These are phyloP conservation scores for Falco peregrinus DNA, from an alignment of 2,797 vertebrate species.

Conservation along the genomic window DNA sequence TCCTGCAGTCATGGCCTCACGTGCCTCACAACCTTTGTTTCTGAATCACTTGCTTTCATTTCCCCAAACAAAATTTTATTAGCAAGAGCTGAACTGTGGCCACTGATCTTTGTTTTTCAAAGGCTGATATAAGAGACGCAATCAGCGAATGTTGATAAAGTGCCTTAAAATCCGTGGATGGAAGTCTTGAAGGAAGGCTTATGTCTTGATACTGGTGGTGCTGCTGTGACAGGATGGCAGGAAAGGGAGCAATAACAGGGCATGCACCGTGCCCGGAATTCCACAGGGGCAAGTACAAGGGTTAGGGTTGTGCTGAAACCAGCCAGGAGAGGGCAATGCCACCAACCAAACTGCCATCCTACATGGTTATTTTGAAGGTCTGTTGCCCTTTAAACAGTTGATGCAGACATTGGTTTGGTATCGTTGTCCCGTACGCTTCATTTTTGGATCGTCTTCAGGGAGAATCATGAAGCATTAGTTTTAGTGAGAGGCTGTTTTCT, in stretches of 20 bases:
- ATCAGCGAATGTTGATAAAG: background rate
- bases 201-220: background rate
- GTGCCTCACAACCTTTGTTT: background rate
- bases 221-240: background rate
- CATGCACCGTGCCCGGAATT: background rate
- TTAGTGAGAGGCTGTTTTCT: background rate
- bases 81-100: background rate
- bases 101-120: background rate
- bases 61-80: background rate
- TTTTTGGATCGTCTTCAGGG: background rate
- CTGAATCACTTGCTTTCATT: background rate
- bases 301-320: background rate
- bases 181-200: background rate
- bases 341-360: background rate
- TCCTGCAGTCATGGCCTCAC: background rate
- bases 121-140: background rate
- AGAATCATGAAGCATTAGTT: background rate
- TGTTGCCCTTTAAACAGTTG: background rate
- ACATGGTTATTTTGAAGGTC: background rate
- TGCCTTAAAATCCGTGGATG: background rate
- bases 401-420: background rate
- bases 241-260: background rate
- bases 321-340: slow-evolving; percentile 59
- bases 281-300: background rate
- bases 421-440: background rate